These are phyloP conservation scores for Pentalonia nigronervosa DNA, from an alignment of 1,140 invertebrate genomes.

Conservation along the genomic window DNA sequence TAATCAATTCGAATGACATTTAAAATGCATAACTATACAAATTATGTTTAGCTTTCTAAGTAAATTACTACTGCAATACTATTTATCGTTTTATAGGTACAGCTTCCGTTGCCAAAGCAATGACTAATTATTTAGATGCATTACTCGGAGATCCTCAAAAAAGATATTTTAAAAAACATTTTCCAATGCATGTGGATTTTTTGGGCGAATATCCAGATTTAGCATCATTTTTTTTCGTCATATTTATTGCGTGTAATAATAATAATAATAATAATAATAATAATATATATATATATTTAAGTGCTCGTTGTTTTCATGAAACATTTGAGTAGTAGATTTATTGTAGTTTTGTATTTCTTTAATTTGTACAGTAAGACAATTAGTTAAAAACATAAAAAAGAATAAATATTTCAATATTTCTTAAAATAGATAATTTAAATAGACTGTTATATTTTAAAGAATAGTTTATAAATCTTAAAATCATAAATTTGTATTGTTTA, in stretches of 20 bases:
- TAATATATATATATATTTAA: too few relatives aligned
- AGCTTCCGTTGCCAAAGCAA: slow-evolving; percentile 77
- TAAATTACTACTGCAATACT: background rate
- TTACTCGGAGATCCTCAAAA: slow-evolving; percentile 72
- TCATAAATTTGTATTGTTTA: too few relatives aligned
- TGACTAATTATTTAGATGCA: slow-evolving; percentile 77
- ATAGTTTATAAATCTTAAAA: background rate
- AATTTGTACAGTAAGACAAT: background rate
- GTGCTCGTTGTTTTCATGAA: background rate
- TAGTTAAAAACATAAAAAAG: background rate
- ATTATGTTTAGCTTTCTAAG: too few relatives aligned
- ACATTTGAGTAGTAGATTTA: background rate
- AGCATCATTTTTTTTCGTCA: slow-evolving; percentile 69
- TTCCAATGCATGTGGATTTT: slow-evolving; percentile 69
- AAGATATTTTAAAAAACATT: slow-evolving; percentile 68
- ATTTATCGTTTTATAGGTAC: slow-evolving; percentile 67
- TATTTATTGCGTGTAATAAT: slow-evolving; percentile 68
- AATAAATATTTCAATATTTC: background rate
- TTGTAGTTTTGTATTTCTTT: too few relatives aligned
- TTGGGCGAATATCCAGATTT: slow-evolving; percentile 76
- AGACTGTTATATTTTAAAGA: background rate
- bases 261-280: too few relatives aligned
- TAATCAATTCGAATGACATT: background rate
- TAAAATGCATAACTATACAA: too few relatives aligned
- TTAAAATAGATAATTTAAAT: background rate